These are phyloP conservation scores for Gadopsis bispinosus DNA, from an alignment of 2,797 vertebrate species.

Conservation along the genomic window DNA sequence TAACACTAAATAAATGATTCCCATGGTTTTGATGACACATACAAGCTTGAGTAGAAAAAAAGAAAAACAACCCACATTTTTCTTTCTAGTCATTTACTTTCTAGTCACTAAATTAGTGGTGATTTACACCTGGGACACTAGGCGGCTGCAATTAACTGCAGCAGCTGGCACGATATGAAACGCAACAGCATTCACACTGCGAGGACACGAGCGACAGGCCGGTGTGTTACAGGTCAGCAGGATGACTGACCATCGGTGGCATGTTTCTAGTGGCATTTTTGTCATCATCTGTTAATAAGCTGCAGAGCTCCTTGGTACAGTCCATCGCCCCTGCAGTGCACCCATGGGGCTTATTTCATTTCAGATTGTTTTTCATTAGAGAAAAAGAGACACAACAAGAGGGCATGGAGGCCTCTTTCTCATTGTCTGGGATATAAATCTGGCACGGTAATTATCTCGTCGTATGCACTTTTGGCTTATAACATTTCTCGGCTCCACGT, in stretches of 20 bases:
- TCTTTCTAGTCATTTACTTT: neutral
- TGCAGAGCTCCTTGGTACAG: neutral
- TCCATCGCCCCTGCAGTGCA: conserved; percentile 1
- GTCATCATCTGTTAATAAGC: neutral
- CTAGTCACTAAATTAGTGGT: neutral
- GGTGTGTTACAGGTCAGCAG: neutral
- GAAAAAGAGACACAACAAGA: neutral
- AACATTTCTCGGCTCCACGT: neutral
- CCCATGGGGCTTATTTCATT: neutral
- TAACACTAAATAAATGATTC: no score
- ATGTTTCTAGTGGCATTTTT: neutral
- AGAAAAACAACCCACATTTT: no score
- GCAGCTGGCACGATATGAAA: neutral
- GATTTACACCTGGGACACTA: neutral
- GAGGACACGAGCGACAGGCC: neutral
- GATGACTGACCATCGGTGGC: neutral
- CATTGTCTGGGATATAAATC: neutral
- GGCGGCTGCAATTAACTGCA: neutral
- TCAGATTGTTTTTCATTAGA: neutral
- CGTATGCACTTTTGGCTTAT: neutral
- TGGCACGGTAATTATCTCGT: conserved; percentile 8
- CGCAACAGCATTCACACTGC: neutral
- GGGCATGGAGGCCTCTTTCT: neutral
- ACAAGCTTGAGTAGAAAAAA: neutral
- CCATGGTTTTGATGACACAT: no score